Evolutionary conservation across 2,888 invertebrate genomes (phyloP).

Genomic region (Scaptomyza polygonia): DNA sequence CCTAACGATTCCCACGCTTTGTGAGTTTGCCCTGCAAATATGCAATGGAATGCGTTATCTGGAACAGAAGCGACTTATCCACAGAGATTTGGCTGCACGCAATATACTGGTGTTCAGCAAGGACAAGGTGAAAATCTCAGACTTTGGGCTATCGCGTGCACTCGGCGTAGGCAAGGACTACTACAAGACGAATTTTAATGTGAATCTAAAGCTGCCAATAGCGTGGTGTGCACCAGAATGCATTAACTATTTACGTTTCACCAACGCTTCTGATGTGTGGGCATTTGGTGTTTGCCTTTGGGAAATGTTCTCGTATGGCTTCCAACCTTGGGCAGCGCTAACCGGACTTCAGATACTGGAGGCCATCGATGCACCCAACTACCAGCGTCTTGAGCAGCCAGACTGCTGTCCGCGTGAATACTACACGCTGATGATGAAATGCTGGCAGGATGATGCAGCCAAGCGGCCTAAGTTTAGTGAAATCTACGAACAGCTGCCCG

Average conservation of each 20-base stretch:
- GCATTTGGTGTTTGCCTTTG: conserved; percentile 99
- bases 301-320: conserved; percentile 99
- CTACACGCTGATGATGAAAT: conserved; percentile 95
- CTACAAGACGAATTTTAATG: conserved; percentile 99
- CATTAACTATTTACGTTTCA: conserved; percentile 97
- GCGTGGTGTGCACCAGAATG: conserved; percentile 99
- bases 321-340: conserved; percentile 98
- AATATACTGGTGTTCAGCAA: conserved; percentile 99
- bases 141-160: conserved; percentile 97
- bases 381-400: conserved; percentile 95
- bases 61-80: conserved; percentile 97
- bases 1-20: conserved; percentile 93
- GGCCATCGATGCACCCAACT: conserved; percentile 96
- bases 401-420: conserved; percentile 97
- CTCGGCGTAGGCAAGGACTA: conserved; percentile 99
- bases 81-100: conserved; percentile 98
- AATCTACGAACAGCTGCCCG: conserved; percentile 90
- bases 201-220: conserved; percentile 97
- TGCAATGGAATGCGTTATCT: conserved; percentile 99
- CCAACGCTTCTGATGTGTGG: conserved; percentile 99
- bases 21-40: conserved; percentile 97
- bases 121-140: conserved; percentile 98
- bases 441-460: conserved; percentile 97
- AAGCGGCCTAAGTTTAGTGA: conserved; percentile 96
- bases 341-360: conserved; percentile 97